A percentile compares a stretch with the other conserved stretches of the same genome.
These are phyloP conservation scores for Macquaria ambigua DNA, from an alignment of 2,113 vertebrate species.

Conservation along the genomic window DNA sequence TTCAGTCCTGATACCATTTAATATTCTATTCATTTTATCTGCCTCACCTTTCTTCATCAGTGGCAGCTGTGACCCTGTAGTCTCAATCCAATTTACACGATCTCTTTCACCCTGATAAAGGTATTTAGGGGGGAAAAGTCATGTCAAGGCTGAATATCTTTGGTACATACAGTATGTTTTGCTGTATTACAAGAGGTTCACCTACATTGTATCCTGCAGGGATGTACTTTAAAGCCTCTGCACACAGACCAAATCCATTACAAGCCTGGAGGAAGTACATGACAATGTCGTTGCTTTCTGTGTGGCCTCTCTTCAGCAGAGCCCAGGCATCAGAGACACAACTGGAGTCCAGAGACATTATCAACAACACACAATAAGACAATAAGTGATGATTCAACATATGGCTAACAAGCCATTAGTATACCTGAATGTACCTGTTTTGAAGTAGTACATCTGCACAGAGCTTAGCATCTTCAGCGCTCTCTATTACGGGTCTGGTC, in stretches of 20 bases:
- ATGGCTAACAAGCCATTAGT: not conserved
- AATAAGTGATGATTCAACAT: not conserved
- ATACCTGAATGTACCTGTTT: constrained; percentile 59
- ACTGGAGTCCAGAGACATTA: constrained; percentile 38
- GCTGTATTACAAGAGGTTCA: constrained; percentile 8
- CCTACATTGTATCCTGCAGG: constrained; percentile 52
- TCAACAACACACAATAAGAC: not conserved
- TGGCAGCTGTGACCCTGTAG: not conserved
- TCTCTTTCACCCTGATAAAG: constrained; percentile 38
- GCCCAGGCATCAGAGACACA: constrained; percentile 61
- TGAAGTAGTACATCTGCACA: constrained; percentile 67
- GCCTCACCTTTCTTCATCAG: constrained; percentile 39
- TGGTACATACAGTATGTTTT: not conserved
- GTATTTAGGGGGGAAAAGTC: not conserved
- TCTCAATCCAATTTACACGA: not conserved
- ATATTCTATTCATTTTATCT: not conserved
- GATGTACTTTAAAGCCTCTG: constrained; percentile 44
- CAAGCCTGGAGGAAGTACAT: constrained; percentile 53
- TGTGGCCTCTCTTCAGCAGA: constrained; percentile 59
- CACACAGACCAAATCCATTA: constrained; percentile 41
- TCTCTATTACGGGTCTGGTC: constrained; percentile 57
- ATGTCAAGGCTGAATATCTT: not conserved
- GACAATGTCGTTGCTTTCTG: constrained; percentile 37
- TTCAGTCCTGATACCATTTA: not conserved
- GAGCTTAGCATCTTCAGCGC: constrained; percentile 61